A percentile compares a stretch with the other conserved stretches of the same genome.
phyloP scores from a whole-genome alignment of 2,113 vertebrate genomes.

The Istiophorus platypterus region DNA sequence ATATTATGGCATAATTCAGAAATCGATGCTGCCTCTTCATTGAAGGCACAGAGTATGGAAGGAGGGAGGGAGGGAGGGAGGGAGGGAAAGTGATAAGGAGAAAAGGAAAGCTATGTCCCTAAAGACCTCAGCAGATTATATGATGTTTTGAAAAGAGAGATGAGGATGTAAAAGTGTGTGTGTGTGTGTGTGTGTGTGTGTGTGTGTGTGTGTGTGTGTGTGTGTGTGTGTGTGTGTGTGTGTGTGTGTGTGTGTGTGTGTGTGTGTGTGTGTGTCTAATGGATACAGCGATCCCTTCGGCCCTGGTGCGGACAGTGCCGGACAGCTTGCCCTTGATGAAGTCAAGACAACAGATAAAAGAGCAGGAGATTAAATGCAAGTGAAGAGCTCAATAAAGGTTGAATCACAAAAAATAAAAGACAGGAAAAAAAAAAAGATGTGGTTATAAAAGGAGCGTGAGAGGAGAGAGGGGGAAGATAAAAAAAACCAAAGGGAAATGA shows the following conservation, averaged over 20 bases:
- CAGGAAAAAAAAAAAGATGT: constrained; percentile 3
- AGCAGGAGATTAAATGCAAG: constrained; percentile 67
- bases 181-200: constrained; percentile 72
- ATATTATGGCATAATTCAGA: constrained; percentile 99
- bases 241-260: constrained; percentile 65
- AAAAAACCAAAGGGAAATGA: constrained; percentile 33
- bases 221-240: constrained; percentile 65
- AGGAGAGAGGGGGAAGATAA: constrained; percentile 2
- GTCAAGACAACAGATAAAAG: constrained; percentile 82
- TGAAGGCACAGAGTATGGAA: constrained; percentile 67
- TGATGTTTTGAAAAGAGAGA: constrained; percentile 85
- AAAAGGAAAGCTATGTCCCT: constrained; percentile 76
- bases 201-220: constrained; percentile 41
- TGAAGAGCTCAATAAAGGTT: constrained; percentile 72
- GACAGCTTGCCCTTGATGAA: constrained; percentile 86
- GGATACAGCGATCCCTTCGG: constrained; percentile 91
- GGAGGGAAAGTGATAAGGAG: constrained; percentile 62
- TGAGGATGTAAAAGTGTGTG: constrained; percentile 82
- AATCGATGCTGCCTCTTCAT: constrained; percentile 89
- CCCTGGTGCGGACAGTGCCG: constrained; percentile 82
- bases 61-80: constrained; percentile 59
- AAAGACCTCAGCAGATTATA: constrained; percentile 91
- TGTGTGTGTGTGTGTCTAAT: constrained; percentile 87
- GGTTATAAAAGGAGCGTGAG: constrained; percentile 25
- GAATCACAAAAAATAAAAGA: constrained; percentile 48